phyloP scores from a whole-genome alignment of 2,888 invertebrate genomes.

The Acleris sparsana region DNA sequence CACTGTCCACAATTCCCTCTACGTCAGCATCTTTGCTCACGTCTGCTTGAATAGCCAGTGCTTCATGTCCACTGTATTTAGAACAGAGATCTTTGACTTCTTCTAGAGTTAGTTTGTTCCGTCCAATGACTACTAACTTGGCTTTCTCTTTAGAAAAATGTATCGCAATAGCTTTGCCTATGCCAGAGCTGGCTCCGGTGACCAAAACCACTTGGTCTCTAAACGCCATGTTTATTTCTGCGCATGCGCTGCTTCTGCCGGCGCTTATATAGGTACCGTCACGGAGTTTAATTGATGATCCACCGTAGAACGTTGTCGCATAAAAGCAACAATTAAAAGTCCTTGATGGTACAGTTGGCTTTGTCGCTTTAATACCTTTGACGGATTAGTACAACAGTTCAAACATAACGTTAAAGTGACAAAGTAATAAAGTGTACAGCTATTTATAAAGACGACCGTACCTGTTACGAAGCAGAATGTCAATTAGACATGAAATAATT shows the following conservation, averaged over 20 bases:
- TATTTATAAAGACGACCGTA: too few species aligned
- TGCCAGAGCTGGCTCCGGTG: slow-evolving; percentile 38
- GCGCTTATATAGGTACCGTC: slow-evolving; percentile 20
- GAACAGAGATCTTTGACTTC: slow-evolving; percentile 37
- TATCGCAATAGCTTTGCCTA: slow-evolving; percentile 36
- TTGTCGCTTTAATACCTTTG: too few species aligned
- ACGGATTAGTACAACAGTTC: too few species aligned
- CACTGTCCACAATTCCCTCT: slow-evolving; percentile 84
- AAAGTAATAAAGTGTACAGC: too few species aligned
- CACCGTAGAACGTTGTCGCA: too few species aligned
- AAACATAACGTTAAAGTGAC: too few species aligned
- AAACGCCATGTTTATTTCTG: slow-evolving; percentile 33
- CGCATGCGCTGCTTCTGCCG: not conserved
- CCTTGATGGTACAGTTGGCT: not conserved
- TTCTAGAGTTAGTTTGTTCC: slow-evolving; percentile 27
- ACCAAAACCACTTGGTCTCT: slow-evolving; percentile 36
- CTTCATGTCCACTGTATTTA: slow-evolving; percentile 50
- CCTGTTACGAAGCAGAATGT: too few species aligned
- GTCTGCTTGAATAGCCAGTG: slow-evolving; percentile 84
- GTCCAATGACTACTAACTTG: slow-evolving; percentile 34
- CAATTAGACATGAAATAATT: too few species aligned
- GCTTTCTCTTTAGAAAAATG: slow-evolving; percentile 38
- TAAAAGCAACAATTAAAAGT: too few species aligned
- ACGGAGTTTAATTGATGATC: too few species aligned
- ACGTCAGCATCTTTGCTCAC: slow-evolving; percentile 86